These are phyloP conservation scores for Cheirogaleus medius DNA, from an alignment of 2,113 vertebrate species.

Conservation along the genomic window DNA sequence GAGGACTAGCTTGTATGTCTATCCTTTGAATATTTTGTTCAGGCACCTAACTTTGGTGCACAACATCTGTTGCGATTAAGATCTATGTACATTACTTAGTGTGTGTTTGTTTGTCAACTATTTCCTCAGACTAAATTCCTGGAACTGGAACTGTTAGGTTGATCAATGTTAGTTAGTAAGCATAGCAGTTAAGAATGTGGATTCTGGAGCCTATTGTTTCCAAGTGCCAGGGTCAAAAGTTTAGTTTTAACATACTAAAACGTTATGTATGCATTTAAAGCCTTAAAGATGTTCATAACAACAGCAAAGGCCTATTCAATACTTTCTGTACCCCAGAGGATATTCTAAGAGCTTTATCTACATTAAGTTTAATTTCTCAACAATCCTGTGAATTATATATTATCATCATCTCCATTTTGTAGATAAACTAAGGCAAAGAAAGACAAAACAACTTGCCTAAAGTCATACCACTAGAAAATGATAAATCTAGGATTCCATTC, in stretches of 20 bases:
- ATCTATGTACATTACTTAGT: background rate
- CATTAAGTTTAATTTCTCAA: background rate
- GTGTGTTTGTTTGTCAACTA: background rate
- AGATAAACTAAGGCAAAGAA: background rate
- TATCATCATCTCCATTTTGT: background rate
- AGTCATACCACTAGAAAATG: background rate
- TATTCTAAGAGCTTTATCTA: background rate
- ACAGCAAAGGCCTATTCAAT: background rate
- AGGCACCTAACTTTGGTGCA: background rate
- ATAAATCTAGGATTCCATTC: background rate
- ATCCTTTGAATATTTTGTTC: background rate
- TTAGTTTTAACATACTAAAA: background rate
- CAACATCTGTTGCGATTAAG: background rate
- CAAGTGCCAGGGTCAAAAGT: background rate
- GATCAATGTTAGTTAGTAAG: background rate
- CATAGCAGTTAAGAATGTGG: background rate
- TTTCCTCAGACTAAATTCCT: background rate
- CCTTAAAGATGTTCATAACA: background rate
- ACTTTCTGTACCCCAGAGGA: background rate
- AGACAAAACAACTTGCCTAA: background rate
- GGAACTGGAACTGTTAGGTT: background rate
- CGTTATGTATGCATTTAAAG: background rate
- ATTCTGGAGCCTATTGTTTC: background rate
- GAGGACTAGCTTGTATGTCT: background rate
- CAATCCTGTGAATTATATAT: background rate